phyloP scores from a whole-genome alignment of 2,113 vertebrate genomes.

The Callopanchax toddi region DNA sequence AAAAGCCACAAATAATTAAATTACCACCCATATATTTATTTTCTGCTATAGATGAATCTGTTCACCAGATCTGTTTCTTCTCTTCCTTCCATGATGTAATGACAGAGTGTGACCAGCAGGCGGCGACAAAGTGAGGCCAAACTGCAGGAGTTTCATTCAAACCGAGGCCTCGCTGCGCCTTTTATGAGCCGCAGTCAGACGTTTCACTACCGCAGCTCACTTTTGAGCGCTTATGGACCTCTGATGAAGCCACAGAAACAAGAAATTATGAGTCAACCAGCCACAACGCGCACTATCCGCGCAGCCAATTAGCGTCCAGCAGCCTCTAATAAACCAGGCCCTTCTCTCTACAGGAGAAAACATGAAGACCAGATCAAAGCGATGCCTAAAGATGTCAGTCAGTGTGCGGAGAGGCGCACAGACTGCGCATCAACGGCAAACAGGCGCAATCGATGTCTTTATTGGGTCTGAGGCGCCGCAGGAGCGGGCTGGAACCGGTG shows the following conservation, averaged over 20 bases:
- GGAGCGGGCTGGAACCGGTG: no score
- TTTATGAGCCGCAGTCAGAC: neutral
- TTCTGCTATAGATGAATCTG: no score
- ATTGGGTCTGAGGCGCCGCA: slow-evolving; percentile 70
- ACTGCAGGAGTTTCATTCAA: neutral
- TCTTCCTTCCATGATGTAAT: neutral
- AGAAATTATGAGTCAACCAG: neutral
- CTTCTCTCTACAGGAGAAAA: slow-evolving; percentile 40
- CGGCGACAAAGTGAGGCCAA: slow-evolving; percentile 75
- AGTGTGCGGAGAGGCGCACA: slow-evolving; percentile 72
- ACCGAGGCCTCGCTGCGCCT: slow-evolving; percentile 32
- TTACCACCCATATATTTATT: no score
- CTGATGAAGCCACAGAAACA: neutral
- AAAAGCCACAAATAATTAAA: no score
- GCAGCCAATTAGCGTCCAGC: slow-evolving; percentile 20
- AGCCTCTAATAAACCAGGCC: slow-evolving; percentile 25
- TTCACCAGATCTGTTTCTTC: neutral
- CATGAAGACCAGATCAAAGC: slow-evolving; percentile 74
- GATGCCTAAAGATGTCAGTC: slow-evolving; percentile 83
- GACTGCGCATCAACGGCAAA: slow-evolving; percentile 87
- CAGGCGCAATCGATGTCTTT: slow-evolving; percentile 87
- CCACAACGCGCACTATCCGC: neutral
- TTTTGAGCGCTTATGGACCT: slow-evolving; percentile 2
- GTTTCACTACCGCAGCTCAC: neutral
- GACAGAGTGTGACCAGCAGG: slow-evolving; percentile 61